Evolutionary conservation across 2,888 invertebrate species (phyloP), one percentile per base, ranked within the genome.

Genomic region (Tetragnatha montana): DNA sequence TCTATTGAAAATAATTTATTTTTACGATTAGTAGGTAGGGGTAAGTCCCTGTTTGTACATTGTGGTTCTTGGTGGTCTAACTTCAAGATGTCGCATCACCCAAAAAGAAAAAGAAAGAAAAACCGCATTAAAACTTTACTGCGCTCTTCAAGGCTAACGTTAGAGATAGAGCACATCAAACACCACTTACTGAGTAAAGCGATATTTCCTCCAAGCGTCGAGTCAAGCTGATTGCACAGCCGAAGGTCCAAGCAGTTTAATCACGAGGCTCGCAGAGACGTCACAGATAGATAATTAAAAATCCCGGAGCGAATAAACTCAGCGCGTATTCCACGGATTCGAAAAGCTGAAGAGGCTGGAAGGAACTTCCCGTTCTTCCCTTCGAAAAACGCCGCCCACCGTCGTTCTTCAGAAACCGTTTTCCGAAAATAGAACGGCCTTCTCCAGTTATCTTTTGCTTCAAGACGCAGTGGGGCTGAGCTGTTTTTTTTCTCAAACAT

Each of bases 351-450:
- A 47, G 74, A 74, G n/a, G 81, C 10, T 47, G 70, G 21, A 22
- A 71, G 71, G 49, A 81, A 81, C 81, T 49, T 49, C 60, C 71
- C 75, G 12, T 75, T 6, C 81, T 49, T 49, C 60, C 71, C 75
- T 47, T 75, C 8, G 78, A 22, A 22, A 70, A 85, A 85, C 78
- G 22, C 76, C 85, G 85, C 85, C 85, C 85, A 85, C 85, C 51
- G 50, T 85, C 50, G 78, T 76, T 78, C 71, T 76, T 78, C 22
- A 60, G 60, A 78, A 49, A 21, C 70, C 17, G 76, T n/a, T 60
- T 35, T 70, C 76, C 70, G 69, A 85, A 85, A 85, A 85, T 85
- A 85, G 85, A 69, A 70, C 78, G 84, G 75, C 85, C 85, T 85
- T 85, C 85, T 70, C 19, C 69, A 85, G 85, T 85, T 85, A 85